Percentiles rank a stretch among this genome's conserved stretches.
Evolutionary conservation across 2,888 invertebrate genomes (phyloP).

Genomic region (Diloba caeruleocephala): DNA sequence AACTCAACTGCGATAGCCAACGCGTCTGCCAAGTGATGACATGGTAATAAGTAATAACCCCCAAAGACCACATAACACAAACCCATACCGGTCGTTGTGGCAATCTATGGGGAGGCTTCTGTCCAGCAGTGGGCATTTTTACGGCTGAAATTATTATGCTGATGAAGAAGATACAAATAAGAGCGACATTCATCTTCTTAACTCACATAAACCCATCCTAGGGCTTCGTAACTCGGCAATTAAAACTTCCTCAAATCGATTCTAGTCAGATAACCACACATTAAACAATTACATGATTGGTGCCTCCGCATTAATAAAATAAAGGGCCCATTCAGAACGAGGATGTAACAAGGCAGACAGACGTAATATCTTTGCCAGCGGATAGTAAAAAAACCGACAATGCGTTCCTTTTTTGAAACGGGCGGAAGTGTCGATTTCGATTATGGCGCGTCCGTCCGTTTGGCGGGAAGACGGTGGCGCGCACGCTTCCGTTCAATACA

Average conservation of each 20-base stretch:
- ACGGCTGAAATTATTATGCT: too few relatives aligned
- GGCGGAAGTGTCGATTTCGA: slow-evolving; percentile 76
- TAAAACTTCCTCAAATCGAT: slow-evolving; percentile 13
- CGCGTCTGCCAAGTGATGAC: too few relatives aligned
- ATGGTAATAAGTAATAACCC: too few relatives aligned
- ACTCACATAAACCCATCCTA: slow-evolving; percentile 5
- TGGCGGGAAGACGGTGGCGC: slow-evolving; percentile 71
- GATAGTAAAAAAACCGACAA: slow-evolving; percentile 64
- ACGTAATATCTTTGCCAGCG: slow-evolving; percentile 55
- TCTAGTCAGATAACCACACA: slow-evolving; percentile 15
- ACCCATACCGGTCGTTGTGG: too few relatives aligned
- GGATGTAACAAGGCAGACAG: slow-evolving; percentile 48
- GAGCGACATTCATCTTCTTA: neutral
- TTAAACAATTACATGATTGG: slow-evolving; percentile 37
- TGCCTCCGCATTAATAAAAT: slow-evolving; percentile 30
- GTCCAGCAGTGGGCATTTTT: too few relatives aligned
- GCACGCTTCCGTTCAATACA: slow-evolving; percentile 64
- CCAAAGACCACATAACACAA: too few relatives aligned
- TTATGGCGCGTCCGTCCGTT: slow-evolving; percentile 71
- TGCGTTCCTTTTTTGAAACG: slow-evolving; percentile 70
- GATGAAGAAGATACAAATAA: neutral
- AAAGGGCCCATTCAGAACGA: slow-evolving; percentile 44
- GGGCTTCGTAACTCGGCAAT: slow-evolving; percentile 9
- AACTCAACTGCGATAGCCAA: too few relatives aligned
- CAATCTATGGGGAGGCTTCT: too few relatives aligned